Percentiles rank a stretch among this genome's conserved stretches.
These are phyloP conservation scores for Heterodera filipjevi DNA, from an alignment of 2,888 invertebrate genomes.

Conservation along the genomic window DNA sequence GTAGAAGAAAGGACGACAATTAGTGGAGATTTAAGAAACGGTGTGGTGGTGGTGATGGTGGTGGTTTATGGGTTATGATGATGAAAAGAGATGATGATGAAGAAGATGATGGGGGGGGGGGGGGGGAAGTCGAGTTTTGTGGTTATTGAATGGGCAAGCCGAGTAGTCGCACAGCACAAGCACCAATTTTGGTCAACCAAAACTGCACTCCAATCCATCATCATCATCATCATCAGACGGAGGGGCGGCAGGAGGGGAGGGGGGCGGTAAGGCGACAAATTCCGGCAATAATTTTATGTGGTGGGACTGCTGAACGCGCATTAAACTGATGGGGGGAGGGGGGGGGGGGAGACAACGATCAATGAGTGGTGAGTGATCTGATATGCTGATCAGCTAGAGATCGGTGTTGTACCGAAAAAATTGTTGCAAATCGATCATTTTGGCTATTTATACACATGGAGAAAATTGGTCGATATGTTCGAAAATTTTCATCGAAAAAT, in stretches of 20 bases:
- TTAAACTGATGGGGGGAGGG: neutral
- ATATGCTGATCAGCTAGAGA: neutral
- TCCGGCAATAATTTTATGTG: neutral
- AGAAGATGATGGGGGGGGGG: neutral
- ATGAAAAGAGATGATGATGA: neutral
- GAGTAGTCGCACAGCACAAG: too few species aligned
- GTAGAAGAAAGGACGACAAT: too few species aligned
- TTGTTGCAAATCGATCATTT: too few species aligned
- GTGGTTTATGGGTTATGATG: neutral
- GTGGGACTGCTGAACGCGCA: neutral
- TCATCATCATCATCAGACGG: neutral
- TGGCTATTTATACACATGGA: too few species aligned
- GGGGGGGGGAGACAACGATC: too few species aligned
- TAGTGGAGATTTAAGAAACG: too few species aligned
- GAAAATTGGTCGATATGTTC: too few species aligned
- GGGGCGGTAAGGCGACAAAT: neutral
- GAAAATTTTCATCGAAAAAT: too few species aligned
- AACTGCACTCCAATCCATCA: neutral
- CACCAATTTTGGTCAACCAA: neutral
- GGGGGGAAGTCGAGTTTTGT: neutral
- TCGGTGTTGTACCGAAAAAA: too few species aligned
- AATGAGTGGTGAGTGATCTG: neutral
- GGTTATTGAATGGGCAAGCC: neutral
- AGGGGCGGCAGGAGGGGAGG: too few species aligned
- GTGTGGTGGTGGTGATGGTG: too few species aligned